Conservation (phyloP, 2,888 invertebrate genomes). For the Tryphoninae sp. region DNA sequence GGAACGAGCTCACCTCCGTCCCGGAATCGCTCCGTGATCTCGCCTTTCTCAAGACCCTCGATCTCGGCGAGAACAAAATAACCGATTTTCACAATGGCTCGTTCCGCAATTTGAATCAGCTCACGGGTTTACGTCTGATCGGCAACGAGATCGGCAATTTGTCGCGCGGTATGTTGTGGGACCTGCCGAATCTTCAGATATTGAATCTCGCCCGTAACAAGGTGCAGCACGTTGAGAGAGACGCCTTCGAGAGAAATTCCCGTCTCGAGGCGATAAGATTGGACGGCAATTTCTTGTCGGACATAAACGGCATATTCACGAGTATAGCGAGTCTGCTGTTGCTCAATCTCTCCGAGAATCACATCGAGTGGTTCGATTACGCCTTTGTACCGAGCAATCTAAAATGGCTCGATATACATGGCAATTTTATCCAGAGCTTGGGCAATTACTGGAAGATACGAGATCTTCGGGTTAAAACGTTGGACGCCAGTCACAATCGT, state of each 20-base stretch:
- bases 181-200: slow-evolving; percentile 91
- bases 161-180: slow-evolving; percentile 93
- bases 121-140: slow-evolving; percentile 93
- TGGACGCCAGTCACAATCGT: slow-evolving; percentile 95
- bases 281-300: slow-evolving; percentile 93
- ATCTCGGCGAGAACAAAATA: slow-evolving; percentile 96
- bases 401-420: slow-evolving; percentile 95
- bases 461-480: slow-evolving; percentile 86
- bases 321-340: slow-evolving; percentile 92
- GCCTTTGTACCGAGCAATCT: slow-evolving; percentile 94
- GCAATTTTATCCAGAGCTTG: slow-evolving; percentile 93
- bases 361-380: slow-evolving; percentile 96
- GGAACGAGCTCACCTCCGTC: slow-evolving; percentile 91
- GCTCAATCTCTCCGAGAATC: slow-evolving; percentile 95
- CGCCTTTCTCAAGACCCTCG: slow-evolving; percentile 92
- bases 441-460: slow-evolving; percentile 93
- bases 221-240: slow-evolving; percentile 91
- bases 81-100: slow-evolving; percentile 91
- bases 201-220: slow-evolving; percentile 95
- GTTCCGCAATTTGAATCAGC: slow-evolving; percentile 91
- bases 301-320: slow-evolving; percentile 94
- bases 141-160: slow-evolving; percentile 95
- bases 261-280: slow-evolving; percentile 93
- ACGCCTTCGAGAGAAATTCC: slow-evolving; percentile 90
- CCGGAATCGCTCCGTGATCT: slow-evolving; percentile 92